Percentiles rank a stretch among this genome's conserved stretches.
These are phyloP conservation scores for Anadara kagoshimensis DNA, from an alignment of 1,140 invertebrate species.

Conservation along the genomic window DNA sequence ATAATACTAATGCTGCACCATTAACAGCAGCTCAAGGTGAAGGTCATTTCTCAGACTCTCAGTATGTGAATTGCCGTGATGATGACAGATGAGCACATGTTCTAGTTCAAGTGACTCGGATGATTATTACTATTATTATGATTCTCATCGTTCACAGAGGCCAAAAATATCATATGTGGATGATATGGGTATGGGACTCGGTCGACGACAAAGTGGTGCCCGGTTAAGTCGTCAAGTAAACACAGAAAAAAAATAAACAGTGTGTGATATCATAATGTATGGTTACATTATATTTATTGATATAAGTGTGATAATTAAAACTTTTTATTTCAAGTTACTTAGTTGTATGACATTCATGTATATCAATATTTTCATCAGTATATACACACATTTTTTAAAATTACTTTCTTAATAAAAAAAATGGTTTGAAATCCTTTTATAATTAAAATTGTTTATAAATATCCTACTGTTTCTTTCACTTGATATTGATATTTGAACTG, in stretches of 20 bases:
- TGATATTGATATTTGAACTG: too few species aligned
- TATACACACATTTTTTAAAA: too few species aligned
- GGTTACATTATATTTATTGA: too few species aligned
- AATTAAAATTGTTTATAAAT: too few species aligned
- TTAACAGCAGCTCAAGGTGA: slow-evolving; percentile 29
- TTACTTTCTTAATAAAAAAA: too few species aligned
- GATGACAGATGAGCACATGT: slow-evolving; percentile 68
- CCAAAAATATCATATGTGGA: slow-evolving; percentile 68
- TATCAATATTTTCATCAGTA: too few species aligned
- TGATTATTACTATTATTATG: slow-evolving; percentile 62
- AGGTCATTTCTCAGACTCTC: slow-evolving; percentile 33
- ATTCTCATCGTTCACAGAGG: slow-evolving; percentile 40
- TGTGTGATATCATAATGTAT: slow-evolving; percentile 58
- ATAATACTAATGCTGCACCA: slow-evolving; percentile 28
- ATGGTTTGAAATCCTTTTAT: too few species aligned
- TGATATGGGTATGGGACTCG: slow-evolving; percentile 61
- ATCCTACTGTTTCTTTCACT: too few species aligned
- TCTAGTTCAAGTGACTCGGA: slow-evolving; percentile 68
- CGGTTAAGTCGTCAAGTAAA: slow-evolving; percentile 37
- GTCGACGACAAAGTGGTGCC: slow-evolving; percentile 35
- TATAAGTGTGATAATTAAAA: too few species aligned
- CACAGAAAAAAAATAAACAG: slow-evolving; percentile 62
- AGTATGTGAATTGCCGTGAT: slow-evolving; percentile 31
- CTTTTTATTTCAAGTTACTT: too few species aligned
- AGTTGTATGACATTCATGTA: too few species aligned